phyloP scores from a whole-genome alignment of 2,888 invertebrate species.

The Alcis repandata region DNA sequence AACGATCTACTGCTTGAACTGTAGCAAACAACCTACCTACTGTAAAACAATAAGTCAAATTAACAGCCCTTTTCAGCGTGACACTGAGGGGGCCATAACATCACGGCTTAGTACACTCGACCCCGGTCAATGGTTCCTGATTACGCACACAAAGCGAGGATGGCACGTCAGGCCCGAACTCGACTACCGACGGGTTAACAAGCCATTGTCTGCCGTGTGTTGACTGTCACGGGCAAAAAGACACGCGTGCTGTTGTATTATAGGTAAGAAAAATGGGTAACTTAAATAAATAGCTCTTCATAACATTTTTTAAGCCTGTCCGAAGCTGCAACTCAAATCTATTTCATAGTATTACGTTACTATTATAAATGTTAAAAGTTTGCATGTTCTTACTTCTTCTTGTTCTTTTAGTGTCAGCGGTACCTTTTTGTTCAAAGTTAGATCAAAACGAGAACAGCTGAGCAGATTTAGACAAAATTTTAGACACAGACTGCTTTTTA shows the following conservation, averaged over 20 bases:
- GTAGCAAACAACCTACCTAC: neutral
- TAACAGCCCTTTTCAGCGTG: conserved; percentile 17
- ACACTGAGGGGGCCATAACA: conserved; percentile 17
- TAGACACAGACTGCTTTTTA: no score
- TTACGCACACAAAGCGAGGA: conserved; percentile 76
- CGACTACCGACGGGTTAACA: conserved; percentile 78
- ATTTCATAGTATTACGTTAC: no score
- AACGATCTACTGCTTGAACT: neutral
- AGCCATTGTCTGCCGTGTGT: conserved; percentile 77
- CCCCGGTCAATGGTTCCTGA: conserved; percentile 75
- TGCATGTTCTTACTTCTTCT: no score
- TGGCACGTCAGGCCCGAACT: conserved; percentile 75
- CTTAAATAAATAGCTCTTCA: no score
- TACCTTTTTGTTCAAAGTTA: no score
- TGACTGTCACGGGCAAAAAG: conserved; percentile 48
- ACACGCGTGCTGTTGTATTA: conserved; percentile 44
- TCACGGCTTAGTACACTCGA: conserved; percentile 45
- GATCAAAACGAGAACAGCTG: no score
- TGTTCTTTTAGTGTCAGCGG: no score
- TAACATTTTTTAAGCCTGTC: no score
- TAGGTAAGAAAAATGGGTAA: no score
- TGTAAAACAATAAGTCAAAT: conserved; percentile 12
- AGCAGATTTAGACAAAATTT: no score
- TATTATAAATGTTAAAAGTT: no score
- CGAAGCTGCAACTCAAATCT: no score